Base-by-base conservation (phyloP, 64 coral and sea anemone genomes). In the Acropora tenuis region DNA sequence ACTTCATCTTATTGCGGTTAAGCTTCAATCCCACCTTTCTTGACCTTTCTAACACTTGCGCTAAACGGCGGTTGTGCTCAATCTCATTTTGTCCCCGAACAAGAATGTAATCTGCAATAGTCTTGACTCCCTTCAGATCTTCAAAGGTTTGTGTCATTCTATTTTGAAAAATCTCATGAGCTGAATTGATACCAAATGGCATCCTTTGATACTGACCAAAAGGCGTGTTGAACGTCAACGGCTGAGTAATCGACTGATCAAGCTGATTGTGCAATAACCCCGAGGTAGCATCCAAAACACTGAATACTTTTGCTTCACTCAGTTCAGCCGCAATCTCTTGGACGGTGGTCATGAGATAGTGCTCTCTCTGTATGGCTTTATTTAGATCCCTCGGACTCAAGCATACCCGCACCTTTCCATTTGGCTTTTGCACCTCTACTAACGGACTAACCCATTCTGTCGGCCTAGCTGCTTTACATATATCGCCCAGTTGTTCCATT, bases 11-110 rank as follows among this genome's bases (percentile, higher is more conserved):
- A 12, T 15, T 59, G 49, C 78, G 48, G 78, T 80, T 80, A 50
- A 58, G 78, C 78, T 80, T 80, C 78, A 80, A 17, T 80, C 78
- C 78, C 49, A 80, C 78, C 48, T 58, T 80, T 47, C 78, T 58
- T 80, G 78, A 80, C 6, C 50, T 13, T 80, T 80, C 78, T 19
- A 80, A 57, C 50, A 80, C 49, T 41, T 80, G 49, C 49, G 49
- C 50, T 80, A 80, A 41, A 19, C 50, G 78, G 52, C 52, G 52
- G 52, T 55, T 55, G 1, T 55, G 52, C 52, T 55, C 52, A 55
- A 4, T 10, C 52, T 55, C 52, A 55, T 55, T 55, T 55, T 55
- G 6, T 0, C 0, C 3, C 10, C 52, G 10, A 55, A 55, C 52
- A 3, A 0, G 52, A 55, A 55, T 7, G 52, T 80, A 11, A 80